Evolutionary conservation across 2,113 vertebrate genomes (phyloP).

Genomic region (Gasterosteus nipponicus): DNA sequence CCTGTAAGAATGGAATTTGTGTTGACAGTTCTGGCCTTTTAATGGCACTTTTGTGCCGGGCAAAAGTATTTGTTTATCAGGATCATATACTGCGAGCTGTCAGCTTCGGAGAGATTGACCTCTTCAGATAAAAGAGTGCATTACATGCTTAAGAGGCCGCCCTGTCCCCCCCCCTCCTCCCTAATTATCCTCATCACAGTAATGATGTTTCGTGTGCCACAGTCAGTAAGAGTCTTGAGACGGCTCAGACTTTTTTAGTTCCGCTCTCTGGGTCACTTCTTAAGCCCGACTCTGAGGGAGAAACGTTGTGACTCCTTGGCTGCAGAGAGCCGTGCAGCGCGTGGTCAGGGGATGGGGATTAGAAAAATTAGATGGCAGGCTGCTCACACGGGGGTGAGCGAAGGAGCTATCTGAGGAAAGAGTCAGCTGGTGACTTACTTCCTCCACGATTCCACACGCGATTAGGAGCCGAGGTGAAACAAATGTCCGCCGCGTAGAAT

Average conservation of each 20-base stretch:
- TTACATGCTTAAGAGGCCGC: slow-evolving; percentile 87
- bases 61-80: slow-evolving; percentile 98
- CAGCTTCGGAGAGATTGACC: slow-evolving; percentile 88
- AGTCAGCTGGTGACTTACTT: slow-evolving; percentile 23
- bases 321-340: slow-evolving; percentile 65
- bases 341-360: slow-evolving; percentile 72
- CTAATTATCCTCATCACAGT: slow-evolving; percentile 90
- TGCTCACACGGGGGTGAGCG: slow-evolving; percentile 38
- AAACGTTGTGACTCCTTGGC: slow-evolving; percentile 64
- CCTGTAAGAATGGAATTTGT: slow-evolving; percentile 93
- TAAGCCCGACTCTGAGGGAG: slow-evolving; percentile 69
- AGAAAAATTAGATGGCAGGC: slow-evolving; percentile 58
- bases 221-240: slow-evolving; percentile 82
- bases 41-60: slow-evolving; percentile 92
- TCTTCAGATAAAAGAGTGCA: slow-evolving; percentile 92
- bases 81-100: slow-evolving; percentile 96
- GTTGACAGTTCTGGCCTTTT: slow-evolving; percentile 99
- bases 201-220: slow-evolving; percentile 87
- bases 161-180: slow-evolving; percentile 80
- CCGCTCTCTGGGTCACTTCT: slow-evolving; percentile 82
- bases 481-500: not conserved
- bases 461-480: not conserved
- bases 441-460: not conserved
- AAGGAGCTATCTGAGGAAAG: slow-evolving; percentile 46
- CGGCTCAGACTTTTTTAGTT: slow-evolving; percentile 82